These are phyloP conservation scores for Buceros bicornis DNA, from an alignment of 2,797 vertebrate species.

Conservation along the genomic window DNA sequence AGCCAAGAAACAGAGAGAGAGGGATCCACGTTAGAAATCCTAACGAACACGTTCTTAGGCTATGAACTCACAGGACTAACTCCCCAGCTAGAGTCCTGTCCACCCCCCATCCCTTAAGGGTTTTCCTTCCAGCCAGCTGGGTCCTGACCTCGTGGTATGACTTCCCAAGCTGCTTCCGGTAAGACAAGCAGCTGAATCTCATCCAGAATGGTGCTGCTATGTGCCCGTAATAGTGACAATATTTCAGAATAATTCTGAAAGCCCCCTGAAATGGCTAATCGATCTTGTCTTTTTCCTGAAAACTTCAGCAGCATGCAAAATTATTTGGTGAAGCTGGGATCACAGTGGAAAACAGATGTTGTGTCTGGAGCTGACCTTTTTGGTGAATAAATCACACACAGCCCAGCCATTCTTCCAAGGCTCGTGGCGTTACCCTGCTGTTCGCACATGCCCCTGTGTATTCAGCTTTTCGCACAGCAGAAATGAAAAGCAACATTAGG, in stretches of 20 bases:
- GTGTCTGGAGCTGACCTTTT: slow-evolving; percentile 40
- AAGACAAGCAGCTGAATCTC: neutral
- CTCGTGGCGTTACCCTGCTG: neutral
- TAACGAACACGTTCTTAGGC: neutral
- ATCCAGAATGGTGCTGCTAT: neutral
- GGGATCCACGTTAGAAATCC: neutral
- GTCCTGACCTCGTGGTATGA: neutral
- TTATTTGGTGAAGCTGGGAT: neutral
- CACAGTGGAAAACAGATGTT: neutral
- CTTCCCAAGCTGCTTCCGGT: neutral
- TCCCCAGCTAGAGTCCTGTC: neutral
- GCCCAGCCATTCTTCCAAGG: neutral
- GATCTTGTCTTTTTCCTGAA: neutral
- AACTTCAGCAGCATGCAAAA: neutral
- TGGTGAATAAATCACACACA: slow-evolving; percentile 2
- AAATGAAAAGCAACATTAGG: neutral
- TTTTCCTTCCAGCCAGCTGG: neutral
- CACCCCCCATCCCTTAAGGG: neutral
- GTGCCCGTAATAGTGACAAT: neutral
- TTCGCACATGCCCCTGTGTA: neutral
- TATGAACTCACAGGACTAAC: neutral
- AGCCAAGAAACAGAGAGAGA: neutral
- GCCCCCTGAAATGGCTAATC: neutral
- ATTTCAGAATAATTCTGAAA: neutral
- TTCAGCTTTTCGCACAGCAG: neutral